Evolutionary conservation across 2,113 vertebrate genomes (phyloP), one percentile per base, ranked within the genome.

Genomic region (Thinocorus orbignyianus): DNA sequence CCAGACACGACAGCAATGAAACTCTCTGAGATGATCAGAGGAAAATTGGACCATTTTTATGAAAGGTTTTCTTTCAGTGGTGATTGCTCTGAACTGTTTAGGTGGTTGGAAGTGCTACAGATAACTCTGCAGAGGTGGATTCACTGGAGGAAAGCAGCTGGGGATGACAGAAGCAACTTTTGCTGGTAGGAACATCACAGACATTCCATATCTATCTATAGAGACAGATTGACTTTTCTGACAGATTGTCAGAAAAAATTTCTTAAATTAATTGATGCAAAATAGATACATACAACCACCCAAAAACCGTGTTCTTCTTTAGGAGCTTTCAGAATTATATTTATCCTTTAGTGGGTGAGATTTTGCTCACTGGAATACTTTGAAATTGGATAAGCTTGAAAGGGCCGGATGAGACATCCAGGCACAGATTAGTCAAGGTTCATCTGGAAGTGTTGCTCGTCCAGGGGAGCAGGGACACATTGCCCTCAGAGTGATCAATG

Each of bases 251-350:
- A 86, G 85, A 86, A 95, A 78, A 44, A 42, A 60, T 88, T 88
- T 93, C 61, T 94, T 96, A 74, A 88, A 94, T 95, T 95, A 93
- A 93, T 94, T 83, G 68, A 49, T 78, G 42, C 7, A 70, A 94
- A 93, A 96, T 81, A 86, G 72, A 92, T 49, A 89, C 16, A n/a
- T 82, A 69, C 46, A 92, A 66, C 73, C 24, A 73, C 61, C 19
- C 13, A 66, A 86, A 61, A 52, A 4, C 22, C 5, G 17, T 49
- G 33, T 37, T 83, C 70, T 88, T 88, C 86, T 92, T 92, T 31
- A 70, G 66, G 68, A 90, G 30, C 37, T 44, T 93, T 86, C 68
- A 88, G n/a, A 89, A 72, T 57, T 94, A 65, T 85, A 87, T 91
- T 91, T 92, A 65, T 87, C 72, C 49, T 69, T 61, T 57, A 81